A percentile compares a stretch with the other conserved stretches of the same genome.
These are phyloP conservation scores for Dipodomys spectabilis DNA, from an alignment of 2,113 vertebrate genomes.

Conservation along the genomic window DNA sequence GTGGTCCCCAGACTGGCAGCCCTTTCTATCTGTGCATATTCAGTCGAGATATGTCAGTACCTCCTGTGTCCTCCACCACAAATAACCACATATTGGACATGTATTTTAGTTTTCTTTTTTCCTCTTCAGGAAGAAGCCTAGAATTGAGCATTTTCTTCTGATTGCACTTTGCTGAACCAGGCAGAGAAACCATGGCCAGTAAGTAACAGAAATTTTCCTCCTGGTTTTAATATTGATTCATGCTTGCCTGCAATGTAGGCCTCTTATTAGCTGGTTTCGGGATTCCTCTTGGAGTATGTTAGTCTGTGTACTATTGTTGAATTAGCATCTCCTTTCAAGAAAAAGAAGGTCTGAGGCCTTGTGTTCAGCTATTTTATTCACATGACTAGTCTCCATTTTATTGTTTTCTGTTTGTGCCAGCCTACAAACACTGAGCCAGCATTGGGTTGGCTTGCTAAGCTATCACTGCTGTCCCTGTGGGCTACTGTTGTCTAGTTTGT, in stretches of 20 bases:
- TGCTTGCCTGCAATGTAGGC: neutral
- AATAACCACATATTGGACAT: neutral
- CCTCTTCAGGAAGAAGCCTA: constrained; percentile 51
- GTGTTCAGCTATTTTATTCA: neutral
- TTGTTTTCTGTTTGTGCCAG: constrained; percentile 22
- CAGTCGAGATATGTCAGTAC: neutral
- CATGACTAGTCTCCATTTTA: neutral
- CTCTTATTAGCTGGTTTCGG: neutral
- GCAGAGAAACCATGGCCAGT: constrained; percentile 5
- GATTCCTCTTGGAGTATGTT: neutral
- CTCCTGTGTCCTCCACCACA: too few relatives aligned
- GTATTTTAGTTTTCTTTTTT: constrained; percentile 28
- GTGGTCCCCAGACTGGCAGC: neutral
- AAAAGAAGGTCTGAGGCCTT: neutral
- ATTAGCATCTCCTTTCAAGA: neutral
- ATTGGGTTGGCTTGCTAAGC: too few relatives aligned
- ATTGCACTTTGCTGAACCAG: neutral
- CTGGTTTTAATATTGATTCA: neutral
- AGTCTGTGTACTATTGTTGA: neutral
- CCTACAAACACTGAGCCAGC: too few relatives aligned
- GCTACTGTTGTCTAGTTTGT: neutral
- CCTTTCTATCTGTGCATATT: neutral
- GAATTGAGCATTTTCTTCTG: constrained; percentile 4
- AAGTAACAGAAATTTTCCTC: constrained; percentile 2
- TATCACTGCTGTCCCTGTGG: neutral